phyloP scores from a whole-genome alignment of 2,888 invertebrate genomes.

The Drosophila lacicola region DNA sequence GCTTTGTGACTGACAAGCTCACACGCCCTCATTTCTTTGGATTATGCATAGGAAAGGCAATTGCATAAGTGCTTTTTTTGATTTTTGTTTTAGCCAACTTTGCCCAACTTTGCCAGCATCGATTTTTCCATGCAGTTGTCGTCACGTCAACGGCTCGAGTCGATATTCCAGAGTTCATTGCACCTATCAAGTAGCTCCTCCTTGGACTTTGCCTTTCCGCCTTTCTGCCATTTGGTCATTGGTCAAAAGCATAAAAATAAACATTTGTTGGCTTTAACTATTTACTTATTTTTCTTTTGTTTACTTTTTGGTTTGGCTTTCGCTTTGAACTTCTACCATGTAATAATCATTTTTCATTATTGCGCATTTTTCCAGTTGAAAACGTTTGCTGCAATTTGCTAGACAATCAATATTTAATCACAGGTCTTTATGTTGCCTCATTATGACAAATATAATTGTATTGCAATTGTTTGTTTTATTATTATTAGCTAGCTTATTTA shows the following conservation, averaged over 20 bases:
- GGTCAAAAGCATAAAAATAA: constrained; percentile 40
- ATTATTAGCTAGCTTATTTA: constrained; percentile 13
- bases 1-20: constrained; percentile 33
- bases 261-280: constrained; percentile 19
- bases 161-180: constrained; percentile 42
- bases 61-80: constrained; percentile 50
- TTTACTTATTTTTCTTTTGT: constrained; percentile 24
- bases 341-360: constrained; percentile 61
- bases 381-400: constrained; percentile 53
- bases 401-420: constrained; percentile 73
- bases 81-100: constrained; percentile 26
- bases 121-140: constrained; percentile 63
- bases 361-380: constrained; percentile 66
- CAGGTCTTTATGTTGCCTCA: constrained; percentile 51
- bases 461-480: constrained; percentile 26
- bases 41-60: constrained; percentile 45
- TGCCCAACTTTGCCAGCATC: constrained; percentile 32
- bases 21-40: constrained; percentile 53
- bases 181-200: constrained; percentile 22
- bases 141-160: constrained; percentile 43
- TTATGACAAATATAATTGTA: constrained; percentile 61
- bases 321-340: constrained; percentile 51
- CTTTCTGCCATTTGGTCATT: constrained; percentile 32
- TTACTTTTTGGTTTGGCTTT: constrained; percentile 43
- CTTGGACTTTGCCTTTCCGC: constrained; percentile 1